These are phyloP conservation scores for Falcunculus frontatus DNA, from an alignment of 2,113 vertebrate genomes.

Conservation along the genomic window DNA sequence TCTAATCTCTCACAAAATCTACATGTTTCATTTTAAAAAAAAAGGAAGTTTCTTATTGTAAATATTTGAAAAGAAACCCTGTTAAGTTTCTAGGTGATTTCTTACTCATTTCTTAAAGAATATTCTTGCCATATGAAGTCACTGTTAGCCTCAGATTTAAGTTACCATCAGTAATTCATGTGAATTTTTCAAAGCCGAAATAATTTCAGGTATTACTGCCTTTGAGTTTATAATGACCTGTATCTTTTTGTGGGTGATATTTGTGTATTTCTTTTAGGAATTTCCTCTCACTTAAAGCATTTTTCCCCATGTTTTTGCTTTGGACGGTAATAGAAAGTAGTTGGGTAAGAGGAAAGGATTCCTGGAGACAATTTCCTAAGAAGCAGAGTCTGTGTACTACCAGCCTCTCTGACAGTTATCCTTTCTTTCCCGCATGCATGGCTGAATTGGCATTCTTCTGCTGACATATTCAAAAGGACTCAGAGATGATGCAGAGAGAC, in stretches of 20 bases:
- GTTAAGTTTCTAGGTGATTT: background rate
- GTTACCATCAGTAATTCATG: conserved; percentile 16
- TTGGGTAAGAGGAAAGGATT: background rate
- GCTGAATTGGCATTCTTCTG: background rate
- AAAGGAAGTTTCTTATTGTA: background rate
- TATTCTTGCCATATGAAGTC: background rate
- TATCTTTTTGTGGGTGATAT: conserved; percentile 41
- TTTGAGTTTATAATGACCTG: conserved; percentile 53
- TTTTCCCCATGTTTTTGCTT: background rate
- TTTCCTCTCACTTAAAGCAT: background rate
- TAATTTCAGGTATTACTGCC: background rate
- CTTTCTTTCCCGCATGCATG: background rate
- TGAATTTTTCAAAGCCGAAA: conserved; percentile 23
- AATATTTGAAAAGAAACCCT: background rate
- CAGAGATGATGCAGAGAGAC: background rate
- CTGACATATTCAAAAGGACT: background rate
- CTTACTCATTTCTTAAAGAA: background rate
- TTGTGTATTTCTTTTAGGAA: conserved; percentile 30
- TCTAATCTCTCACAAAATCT: background rate
- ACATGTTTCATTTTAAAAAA: background rate
- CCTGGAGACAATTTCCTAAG: background rate
- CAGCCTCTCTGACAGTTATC: background rate
- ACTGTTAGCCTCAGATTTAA: conserved; percentile 23
- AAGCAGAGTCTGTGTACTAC: background rate
- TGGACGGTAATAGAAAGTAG: background rate